Evolutionary conservation across 2,113 vertebrate species (phyloP), one percentile per base, ranked within the genome.

Genomic region (Cisticola juncidis): DNA sequence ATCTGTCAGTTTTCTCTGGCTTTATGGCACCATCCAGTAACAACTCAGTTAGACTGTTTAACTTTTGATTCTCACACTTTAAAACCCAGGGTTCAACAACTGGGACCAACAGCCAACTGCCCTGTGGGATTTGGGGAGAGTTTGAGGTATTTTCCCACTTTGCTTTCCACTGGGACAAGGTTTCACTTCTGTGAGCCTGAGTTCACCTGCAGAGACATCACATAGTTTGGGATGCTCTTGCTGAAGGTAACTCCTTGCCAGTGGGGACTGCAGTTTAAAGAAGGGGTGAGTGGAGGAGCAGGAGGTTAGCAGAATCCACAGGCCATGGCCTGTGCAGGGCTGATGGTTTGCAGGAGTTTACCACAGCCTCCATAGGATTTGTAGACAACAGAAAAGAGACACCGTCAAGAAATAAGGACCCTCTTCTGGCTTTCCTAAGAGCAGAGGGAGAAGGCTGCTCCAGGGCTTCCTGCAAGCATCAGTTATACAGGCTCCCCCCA

Each of bases 91-190:
- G 12, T 45, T 62, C 44, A 74, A 36, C 2, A 7, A 22, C 11
- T 25, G 60, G 11, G 14, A 73, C 31, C 54, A 86, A 57, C 0
- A 6, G 51, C 9, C 2, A 3, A 28, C 1, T 1, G 2, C 3
- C 29, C 21, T 0, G 0, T 29, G 24, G 35, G 13, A 15, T 61
- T 3, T 10, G 14, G 14, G 12, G 14, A 38, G 15, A 8, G 9
- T 57, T 56, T 60, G n/a, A 85, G 31, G 5, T 33, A 11, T 47
- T 66, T 90, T 45, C 7, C 15, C 4, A 17, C 23, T 53, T 85
- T 23, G 4, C 20, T 44, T 79, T 82, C 40, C 1, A 1, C 36
- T 1, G 0, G 35, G 25, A 8, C 40, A 69, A 69, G 12, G n/a
- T 81, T 94, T 89, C 29, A 29, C 13, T 3, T 36, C 6, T 21